A percentile compares a stretch with the other conserved stretches of the same genome.
phyloP scores from a whole-genome alignment of 23 tunicate genomes.

The Clavelina lepadiformis region DNA sequence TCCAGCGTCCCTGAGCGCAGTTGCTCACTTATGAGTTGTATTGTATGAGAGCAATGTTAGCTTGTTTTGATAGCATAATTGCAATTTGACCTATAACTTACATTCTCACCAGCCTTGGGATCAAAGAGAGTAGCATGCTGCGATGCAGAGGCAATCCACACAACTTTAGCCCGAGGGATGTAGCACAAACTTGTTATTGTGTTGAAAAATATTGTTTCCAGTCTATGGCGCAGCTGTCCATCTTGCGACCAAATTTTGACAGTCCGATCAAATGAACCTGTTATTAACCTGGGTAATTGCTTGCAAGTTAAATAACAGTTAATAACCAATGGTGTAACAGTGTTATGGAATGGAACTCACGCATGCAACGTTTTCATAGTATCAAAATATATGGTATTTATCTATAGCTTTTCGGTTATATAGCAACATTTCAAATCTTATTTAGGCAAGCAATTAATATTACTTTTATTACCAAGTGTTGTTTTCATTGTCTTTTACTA shows the following conservation, averaged over 20 bases:
- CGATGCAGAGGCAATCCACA: conserved; percentile 78
- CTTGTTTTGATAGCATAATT: no score
- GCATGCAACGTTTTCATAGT: no score
- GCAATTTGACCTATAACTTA: no score
- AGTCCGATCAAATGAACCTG: conserved; percentile 86
- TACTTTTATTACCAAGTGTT: conserved; percentile 62
- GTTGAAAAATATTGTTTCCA: conserved; percentile 63
- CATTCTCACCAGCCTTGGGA: conserved; percentile 96
- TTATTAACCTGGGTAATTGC: conserved; percentile 60
- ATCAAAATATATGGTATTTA: no score
- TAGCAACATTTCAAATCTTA: no score
- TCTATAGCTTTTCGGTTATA: no score
- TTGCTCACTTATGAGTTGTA: no score
- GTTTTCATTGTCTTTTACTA: conserved; percentile 87
- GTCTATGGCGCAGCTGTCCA: conserved; percentile 73
- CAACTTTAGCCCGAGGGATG: conserved; percentile 73
- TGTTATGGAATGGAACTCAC: no score
- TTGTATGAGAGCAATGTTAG: no score
- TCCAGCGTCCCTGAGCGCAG: no score
- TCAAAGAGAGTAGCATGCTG: conserved; percentile 69
- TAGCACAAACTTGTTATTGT: conserved; percentile 80
- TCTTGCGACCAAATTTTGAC: conserved; percentile 98
- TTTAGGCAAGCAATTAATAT: background rate
- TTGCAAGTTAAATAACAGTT: no score
- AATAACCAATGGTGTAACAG: no score